A percentile compares a stretch with the other conserved stretches of the same genome.
Conservation (phyloP, 1,140 invertebrate species). For the Metaphire vulgaris region DNA sequence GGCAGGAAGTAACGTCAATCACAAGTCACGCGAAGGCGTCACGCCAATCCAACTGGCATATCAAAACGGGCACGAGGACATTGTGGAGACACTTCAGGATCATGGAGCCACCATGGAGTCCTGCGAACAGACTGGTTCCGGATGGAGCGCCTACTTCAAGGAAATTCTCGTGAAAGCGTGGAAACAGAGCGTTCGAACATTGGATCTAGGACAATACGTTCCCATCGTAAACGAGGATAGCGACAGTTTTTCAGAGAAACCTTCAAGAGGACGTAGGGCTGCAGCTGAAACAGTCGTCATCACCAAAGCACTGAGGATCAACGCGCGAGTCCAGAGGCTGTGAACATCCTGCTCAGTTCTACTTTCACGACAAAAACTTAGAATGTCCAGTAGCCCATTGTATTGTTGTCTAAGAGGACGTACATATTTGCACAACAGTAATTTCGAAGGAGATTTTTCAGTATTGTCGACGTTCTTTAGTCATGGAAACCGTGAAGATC, state of each 20-base stretch:
- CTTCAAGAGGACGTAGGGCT: neutral
- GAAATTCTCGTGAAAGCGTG: slow-evolving; percentile 20
- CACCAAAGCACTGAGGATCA: neutral
- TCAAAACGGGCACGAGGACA: slow-evolving; percentile 30
- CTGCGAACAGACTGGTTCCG: slow-evolving; percentile 13
- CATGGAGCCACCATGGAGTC: slow-evolving; percentile 5
- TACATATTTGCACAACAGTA: too few species aligned
- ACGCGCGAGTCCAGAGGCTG: neutral
- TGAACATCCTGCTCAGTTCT: neutral
- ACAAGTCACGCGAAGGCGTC: slow-evolving; percentile 17
- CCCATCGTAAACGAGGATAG: neutral
- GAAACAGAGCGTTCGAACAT: slow-evolving; percentile 16
- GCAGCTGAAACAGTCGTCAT: neutral
- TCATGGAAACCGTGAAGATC: neutral
- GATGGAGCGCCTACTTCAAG: slow-evolving; percentile 28
- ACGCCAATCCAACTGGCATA: slow-evolving; percentile 26
- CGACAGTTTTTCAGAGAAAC: neutral
- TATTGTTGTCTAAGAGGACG: too few species aligned
- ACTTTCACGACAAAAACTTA: neutral
- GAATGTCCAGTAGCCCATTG: neutral
- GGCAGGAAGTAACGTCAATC: slow-evolving; percentile 19
- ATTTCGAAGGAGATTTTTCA: too few species aligned
- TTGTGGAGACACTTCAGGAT: slow-evolving; percentile 19
- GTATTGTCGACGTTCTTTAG: too few species aligned
- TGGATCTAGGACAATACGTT: neutral